Evolutionary conservation across 2,888 invertebrate genomes (phyloP), one percentile per base, ranked within the genome.

Genomic region (Agrypnus murinus): DNA sequence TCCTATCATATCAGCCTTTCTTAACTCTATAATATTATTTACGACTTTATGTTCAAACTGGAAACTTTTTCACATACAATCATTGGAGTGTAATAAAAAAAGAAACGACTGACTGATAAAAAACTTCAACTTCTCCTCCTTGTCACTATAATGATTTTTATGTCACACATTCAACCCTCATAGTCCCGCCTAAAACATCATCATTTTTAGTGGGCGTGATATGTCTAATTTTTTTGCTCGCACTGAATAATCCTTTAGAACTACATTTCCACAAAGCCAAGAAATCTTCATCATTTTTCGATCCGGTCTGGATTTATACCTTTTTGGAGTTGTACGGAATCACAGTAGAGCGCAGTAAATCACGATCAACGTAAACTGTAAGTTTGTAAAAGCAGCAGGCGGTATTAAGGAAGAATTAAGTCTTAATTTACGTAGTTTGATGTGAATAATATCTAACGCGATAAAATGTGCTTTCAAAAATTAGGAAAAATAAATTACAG

Each of bases 221-320:
- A 19, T 17, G 46, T 19, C 50, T 12, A 50, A 15, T 19, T 19
- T 12, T 50, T 50, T 50, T 50, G 31, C 15, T 7, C 31, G 50
- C 31, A 50, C 50, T 12, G 50, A 50, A 50, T 50, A 50, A 50
- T 50, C 19, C 50, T 31, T 6, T 10, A 50, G 6, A 32, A 50
- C 12, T 50, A 31, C 50, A 31, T 50, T 31, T 50, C 32, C 31
- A 12, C 50, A 31, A 50, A n/a, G 31, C 50, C n/a, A 50, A 25
- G 50, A 50, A 50, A 50, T 50, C 50, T 50, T 31, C 50, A 50
- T 50, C 50, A 50, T 50, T 50, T 50, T 50, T 50, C 50, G 50
- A 50, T 50, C 50, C 50, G 31, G 50, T 12, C 31, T 14, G 31
- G 50, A 50, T 50, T 50, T 50, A 50, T 50, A 19, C 50, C 50